Conservation (phyloP, 2,888 invertebrate species). For the Andricus curvator region DNA sequence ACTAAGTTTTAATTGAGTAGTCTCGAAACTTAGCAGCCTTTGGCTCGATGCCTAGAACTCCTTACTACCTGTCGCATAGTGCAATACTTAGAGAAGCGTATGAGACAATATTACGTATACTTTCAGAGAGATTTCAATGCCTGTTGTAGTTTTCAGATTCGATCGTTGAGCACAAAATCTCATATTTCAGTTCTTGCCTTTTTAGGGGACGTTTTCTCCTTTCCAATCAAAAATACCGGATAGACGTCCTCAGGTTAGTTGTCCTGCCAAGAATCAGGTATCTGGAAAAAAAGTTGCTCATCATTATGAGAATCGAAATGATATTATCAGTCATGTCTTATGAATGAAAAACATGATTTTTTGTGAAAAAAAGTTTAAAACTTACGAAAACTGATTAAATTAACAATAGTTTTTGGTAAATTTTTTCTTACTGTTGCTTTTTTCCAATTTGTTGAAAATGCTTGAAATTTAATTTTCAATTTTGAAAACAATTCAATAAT, state of each 20-base stretch:
- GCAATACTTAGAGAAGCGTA: not conserved
- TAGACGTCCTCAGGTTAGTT: not conserved
- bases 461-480: too few relatives aligned
- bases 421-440: too few relatives aligned
- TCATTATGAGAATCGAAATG: too few relatives aligned
- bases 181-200: not conserved
- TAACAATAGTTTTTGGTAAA: too few relatives aligned
- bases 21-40: slow-evolving; percentile 59
- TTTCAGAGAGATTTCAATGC: slow-evolving; percentile 10
- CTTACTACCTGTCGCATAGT: not conserved
- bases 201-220: not conserved
- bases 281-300: too few relatives aligned
- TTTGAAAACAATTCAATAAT: too few relatives aligned
- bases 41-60: slow-evolving; percentile 52
- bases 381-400: too few relatives aligned
- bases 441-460: too few relatives aligned
- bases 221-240: not conserved
- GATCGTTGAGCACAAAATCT: not conserved
- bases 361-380: too few relatives aligned
- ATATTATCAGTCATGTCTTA: too few relatives aligned
- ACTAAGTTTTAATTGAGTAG: slow-evolving; percentile 62
- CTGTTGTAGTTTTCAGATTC: not conserved
- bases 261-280: too few relatives aligned
- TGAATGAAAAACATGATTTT: too few relatives aligned
- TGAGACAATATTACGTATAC: not conserved